Evolutionary conservation across 2,888 invertebrate species (phyloP), one percentile per base, ranked within the genome.

Genomic region (Ophion slaviceki): DNA sequence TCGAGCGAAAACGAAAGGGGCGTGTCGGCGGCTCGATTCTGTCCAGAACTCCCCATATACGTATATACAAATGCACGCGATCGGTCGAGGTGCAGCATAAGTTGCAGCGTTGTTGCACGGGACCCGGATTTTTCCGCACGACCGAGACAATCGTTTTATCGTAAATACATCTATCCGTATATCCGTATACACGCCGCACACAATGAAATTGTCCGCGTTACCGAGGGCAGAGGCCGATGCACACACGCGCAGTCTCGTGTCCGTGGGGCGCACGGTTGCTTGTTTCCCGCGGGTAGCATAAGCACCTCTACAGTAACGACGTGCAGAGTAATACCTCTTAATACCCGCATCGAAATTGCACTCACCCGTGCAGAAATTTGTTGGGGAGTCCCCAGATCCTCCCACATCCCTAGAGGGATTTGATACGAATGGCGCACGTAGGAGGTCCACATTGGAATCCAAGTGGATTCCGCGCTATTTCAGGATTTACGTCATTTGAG

Each of bases 91-190:
- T 72, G 77, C 45, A 72, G 53, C 82, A 61, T 53, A 64, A 78
- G 66, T 47, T 78, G 17, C 66, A 45, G 14, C 61, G 61, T 20
- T 32, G 67, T 59, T 66, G 24, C 53, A 47, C 61, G 72, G 72
- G 61, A 61, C 61, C 67, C 24, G 72, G 59, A 82, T 82, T 82
- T 82, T 80, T 53, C 70, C 47, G 40, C 57, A 75, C 64, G 20
- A 70, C 79, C 70, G 70, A 84, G 70, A 84, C 79, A 64, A 80
- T 83, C 68, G 81, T 36, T 68, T 36, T 61, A 36, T 64, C 45
- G 68, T 75, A 64, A 45, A 53, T 24, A 36, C 24, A 64, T 59
- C 36, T 57, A 17, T 20, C 20, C 61, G 20, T 61, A 20, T 61
- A 53, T 53, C 14, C 53, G 17, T 53, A 17, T 17, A 14, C 5